Base-by-base conservation (phyloP, 2,888 invertebrate species). In the Polyommatus iphigenia region DNA sequence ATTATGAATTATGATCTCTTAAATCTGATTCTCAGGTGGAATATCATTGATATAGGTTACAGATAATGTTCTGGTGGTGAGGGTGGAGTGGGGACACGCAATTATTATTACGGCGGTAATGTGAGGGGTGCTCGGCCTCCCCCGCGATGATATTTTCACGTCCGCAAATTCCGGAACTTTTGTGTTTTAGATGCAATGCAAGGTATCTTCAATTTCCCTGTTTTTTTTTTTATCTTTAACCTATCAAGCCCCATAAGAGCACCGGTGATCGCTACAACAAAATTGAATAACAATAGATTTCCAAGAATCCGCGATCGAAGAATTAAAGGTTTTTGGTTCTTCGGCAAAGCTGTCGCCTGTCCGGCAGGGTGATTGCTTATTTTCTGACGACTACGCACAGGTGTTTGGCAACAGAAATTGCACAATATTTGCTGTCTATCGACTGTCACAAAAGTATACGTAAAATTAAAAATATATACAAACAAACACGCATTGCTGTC, bases 21-120 rank as follows among this genome's bases (percentile, higher is more conserved):
- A 3, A 54, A 54, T 54, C 18, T 18, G 5, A 54, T 54, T 18
- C 5, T 54, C 46, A 41, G 32, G 32, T 32, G 6, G 6, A 20
- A 20, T 20, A 46, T 72, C n/a, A n/a, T 18, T 32, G n/a, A n/a
- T 7, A n/a, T 8, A 72, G 20, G 46, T 8, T 32, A 20, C 13
- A 20, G 24, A 46, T 75, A 50, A 75, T 50, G 18, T 24, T 46
- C 24, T 24, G 20, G 24, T 73, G 72, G 79, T 81, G 80, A 81
- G 80, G 80, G 81, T 80, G 82, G 29, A 32, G 67, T 24, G 18
- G 20, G 59, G 59, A 20, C 59, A 54, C 80, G 85, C 83, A 84
- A 85, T 85, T 85, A 85, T 85, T 32, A 85, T 85, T 82, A 84
- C 82, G 82, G 82, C 79, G 82, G 20, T 32, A 62, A 59, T 3